These are phyloP conservation scores for Diorhabda carinulata DNA, from an alignment of 1,140 invertebrate genomes.

Conservation along the genomic window DNA sequence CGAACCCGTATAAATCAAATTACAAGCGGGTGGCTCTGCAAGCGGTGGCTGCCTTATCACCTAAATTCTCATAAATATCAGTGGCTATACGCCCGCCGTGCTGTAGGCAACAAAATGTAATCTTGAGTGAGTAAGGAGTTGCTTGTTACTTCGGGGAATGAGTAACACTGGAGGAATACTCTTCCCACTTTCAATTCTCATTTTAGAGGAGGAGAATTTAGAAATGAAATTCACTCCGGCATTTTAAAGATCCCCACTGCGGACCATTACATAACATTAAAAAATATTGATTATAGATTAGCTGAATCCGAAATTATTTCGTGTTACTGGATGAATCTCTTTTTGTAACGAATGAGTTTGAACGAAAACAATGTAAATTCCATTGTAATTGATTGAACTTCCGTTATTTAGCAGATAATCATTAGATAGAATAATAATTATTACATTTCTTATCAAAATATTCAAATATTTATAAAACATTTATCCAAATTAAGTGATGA, in stretches of 20 bases:
- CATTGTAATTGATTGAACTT: too few species aligned
- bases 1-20: constrained; percentile 24
- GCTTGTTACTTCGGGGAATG: neutral
- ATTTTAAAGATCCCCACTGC: too few species aligned
- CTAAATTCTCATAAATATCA: constrained; percentile 30
- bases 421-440: too few species aligned
- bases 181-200: neutral
- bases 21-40: constrained; percentile 15
- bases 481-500: too few species aligned
- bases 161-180: neutral
- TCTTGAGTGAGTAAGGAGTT: neutral
- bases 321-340: too few species aligned
- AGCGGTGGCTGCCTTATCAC: constrained; percentile 21
- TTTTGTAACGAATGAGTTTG: too few species aligned
- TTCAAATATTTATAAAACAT: too few species aligned
- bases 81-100: constrained; percentile 4
- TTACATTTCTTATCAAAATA: too few species aligned
- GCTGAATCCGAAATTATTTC: neutral
- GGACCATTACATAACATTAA: neutral
- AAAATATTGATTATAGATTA: constrained; percentile 1
- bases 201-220: neutral
- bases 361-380: too few species aligned
- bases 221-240: neutral
- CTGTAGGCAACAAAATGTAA: constrained; percentile 1
- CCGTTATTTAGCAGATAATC: too few species aligned